phyloP scores from a whole-genome alignment of 2,113 vertebrate species.

The Acanthisitta chloris region DNA sequence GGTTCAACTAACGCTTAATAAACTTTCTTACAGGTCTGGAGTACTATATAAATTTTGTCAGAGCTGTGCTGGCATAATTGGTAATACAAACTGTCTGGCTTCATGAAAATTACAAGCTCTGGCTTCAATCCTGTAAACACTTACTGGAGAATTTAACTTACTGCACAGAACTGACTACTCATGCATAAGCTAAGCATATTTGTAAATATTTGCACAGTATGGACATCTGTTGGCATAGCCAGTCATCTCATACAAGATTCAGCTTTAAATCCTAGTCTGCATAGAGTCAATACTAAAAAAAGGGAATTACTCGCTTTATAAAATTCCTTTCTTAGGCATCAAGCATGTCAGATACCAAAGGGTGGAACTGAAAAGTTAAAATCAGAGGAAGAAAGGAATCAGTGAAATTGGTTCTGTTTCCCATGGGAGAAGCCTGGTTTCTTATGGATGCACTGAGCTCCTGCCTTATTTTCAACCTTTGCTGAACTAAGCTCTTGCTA shows the following conservation, averaged over 20 bases:
- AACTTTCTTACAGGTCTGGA: conserved; percentile 51
- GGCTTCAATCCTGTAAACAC: conserved; percentile 53
- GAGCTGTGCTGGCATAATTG: conserved; percentile 40
- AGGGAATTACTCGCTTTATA: background rate
- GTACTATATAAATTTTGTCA: conserved; percentile 52
- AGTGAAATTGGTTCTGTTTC: background rate
- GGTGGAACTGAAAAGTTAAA: background rate
- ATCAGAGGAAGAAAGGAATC: background rate
- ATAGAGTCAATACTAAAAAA: background rate
- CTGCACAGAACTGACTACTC: conserved; percentile 38
- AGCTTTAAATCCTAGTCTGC: background rate
- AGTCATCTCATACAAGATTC: conserved; percentile 13
- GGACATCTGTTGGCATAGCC: conserved; percentile 49
- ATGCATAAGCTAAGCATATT: conserved; percentile 52
- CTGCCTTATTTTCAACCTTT: background rate
- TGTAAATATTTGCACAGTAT: conserved; percentile 64
- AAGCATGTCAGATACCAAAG: background rate
- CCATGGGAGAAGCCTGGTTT: background rate
- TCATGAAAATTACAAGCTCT: conserved; percentile 59
- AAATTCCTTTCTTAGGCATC: background rate
- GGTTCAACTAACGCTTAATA: conserved; percentile 33
- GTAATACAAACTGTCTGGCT: conserved; percentile 58
- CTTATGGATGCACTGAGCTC: background rate
- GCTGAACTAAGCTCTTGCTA: background rate
- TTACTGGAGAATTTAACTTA: conserved; percentile 49